Conservation (phyloP, 2,888 invertebrate genomes). For the Eupithecia inturbata region DNA sequence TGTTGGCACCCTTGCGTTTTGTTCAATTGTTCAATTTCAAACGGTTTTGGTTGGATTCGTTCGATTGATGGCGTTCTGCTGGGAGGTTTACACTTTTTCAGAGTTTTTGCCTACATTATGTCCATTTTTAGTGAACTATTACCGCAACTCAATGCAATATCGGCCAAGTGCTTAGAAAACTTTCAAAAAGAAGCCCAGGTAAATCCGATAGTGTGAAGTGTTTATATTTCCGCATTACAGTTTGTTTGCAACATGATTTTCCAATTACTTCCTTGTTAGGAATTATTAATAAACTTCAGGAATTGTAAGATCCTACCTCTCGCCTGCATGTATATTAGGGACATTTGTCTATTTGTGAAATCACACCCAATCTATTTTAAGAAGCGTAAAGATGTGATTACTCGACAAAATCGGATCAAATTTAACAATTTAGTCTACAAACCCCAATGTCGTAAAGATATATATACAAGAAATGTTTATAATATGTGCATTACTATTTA, state of each 20-base stretch:
- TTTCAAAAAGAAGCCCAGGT: conserved; percentile 73
- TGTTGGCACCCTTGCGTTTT: conserved; percentile 53
- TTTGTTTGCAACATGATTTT: conserved; percentile 23
- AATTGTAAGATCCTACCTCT: too few relatives aligned
- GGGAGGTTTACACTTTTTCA: conserved; percentile 62
- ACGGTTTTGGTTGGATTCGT: conserved; percentile 80
- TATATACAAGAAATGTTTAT: too few relatives aligned
- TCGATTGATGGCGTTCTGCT: conserved; percentile 66
- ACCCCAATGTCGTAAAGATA: too few relatives aligned
- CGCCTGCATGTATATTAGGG: too few relatives aligned
- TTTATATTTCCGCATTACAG: conserved; percentile 12
- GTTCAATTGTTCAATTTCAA: conserved; percentile 77
- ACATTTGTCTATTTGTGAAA: too few relatives aligned
- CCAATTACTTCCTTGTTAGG: background rate
- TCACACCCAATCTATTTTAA: too few relatives aligned
- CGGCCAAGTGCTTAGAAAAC: conserved; percentile 57
- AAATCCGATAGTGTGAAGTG: conserved; percentile 42
- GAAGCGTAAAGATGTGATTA: too few relatives aligned
- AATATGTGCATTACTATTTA: too few relatives aligned
- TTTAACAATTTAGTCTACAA: too few relatives aligned
- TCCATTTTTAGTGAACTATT: conserved; percentile 75
- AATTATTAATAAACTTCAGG: too few relatives aligned
- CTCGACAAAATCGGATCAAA: too few relatives aligned
- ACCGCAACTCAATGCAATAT: conserved; percentile 68
- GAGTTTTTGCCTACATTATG: conserved; percentile 66